Evolutionary conservation across 2,888 invertebrate genomes (phyloP).

Genomic region (Hartigia nigra): DNA sequence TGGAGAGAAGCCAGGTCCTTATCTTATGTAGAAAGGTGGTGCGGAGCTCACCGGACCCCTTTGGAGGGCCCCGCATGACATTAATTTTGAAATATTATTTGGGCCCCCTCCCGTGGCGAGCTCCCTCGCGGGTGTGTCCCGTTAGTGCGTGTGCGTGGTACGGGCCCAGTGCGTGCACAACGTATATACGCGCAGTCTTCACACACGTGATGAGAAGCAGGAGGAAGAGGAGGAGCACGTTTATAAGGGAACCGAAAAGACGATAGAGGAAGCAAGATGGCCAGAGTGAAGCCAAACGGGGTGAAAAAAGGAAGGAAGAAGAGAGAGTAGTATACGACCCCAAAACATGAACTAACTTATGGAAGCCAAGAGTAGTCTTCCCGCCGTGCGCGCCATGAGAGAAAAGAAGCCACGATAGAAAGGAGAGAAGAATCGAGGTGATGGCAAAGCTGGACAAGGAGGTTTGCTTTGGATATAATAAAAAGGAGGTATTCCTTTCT

Average conservation of each 20-base stretch:
- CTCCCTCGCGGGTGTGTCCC: slow-evolving; percentile 32
- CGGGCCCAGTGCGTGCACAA: slow-evolving; percentile 1
- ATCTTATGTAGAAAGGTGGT: slow-evolving; percentile 48
- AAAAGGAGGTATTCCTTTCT: slow-evolving; percentile 16
- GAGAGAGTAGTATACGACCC: slow-evolving; percentile 12
- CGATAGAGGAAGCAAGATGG: not conserved
- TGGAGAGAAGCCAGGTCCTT: slow-evolving; percentile 34
- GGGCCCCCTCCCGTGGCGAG: slow-evolving; percentile 36
- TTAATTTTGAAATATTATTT: slow-evolving; percentile 65
- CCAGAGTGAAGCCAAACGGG: not conserved
- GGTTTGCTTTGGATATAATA: slow-evolving; percentile 16
- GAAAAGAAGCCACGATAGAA: not conserved
- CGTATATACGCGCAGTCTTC: slow-evolving; percentile 20
- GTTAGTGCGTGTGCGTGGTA: slow-evolving; percentile 17
- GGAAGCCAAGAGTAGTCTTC: slow-evolving; percentile 23
- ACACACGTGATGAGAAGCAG: slow-evolving; percentile 11
- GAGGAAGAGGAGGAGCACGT: not conserved
- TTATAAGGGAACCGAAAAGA: not conserved
- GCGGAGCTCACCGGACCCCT: slow-evolving; percentile 42
- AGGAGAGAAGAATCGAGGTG: not conserved
- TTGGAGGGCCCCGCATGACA: slow-evolving; percentile 53
- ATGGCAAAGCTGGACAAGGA: not conserved
- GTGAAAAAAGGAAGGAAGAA: not conserved
- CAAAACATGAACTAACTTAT: slow-evolving; percentile 41
- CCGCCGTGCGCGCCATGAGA: slow-evolving; percentile 22